Evolutionary conservation across 2,888 invertebrate genomes (phyloP).

Genomic region (Tinea semifulvella): DNA sequence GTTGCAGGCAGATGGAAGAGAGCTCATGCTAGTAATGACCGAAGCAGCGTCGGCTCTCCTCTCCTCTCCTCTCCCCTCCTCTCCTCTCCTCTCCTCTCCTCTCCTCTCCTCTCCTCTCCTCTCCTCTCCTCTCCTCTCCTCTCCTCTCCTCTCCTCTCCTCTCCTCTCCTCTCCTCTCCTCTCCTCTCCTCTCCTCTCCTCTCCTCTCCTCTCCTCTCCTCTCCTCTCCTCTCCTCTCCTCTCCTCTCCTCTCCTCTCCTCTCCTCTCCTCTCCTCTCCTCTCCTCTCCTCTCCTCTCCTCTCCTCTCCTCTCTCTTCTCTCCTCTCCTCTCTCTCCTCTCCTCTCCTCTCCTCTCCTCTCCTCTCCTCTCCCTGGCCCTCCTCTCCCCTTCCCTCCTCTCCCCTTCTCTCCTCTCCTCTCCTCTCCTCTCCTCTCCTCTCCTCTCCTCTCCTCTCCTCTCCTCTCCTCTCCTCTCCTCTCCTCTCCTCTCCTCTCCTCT

Average conservation of each 20-base stretch:
- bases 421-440: background rate
- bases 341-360: background rate
- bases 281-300: background rate
- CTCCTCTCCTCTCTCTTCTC: constrained; percentile 5
- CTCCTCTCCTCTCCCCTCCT: too few species aligned
- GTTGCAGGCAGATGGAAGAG: too few species aligned
- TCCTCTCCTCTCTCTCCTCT: background rate
- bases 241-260: constrained; percentile 19
- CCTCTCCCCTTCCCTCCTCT: constrained; percentile 10
- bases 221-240: constrained; percentile 7
- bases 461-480: background rate
- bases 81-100: too few species aligned
- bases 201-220: background rate
- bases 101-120: too few species aligned
- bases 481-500: background rate
- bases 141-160: too few species aligned
- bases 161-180: too few species aligned
- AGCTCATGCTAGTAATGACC: too few species aligned
- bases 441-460: background rate
- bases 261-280: constrained; percentile 17
- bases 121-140: too few species aligned
- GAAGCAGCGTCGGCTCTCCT: too few species aligned
- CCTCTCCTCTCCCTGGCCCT: constrained; percentile 7
- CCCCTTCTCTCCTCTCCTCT: constrained; percentile 13
- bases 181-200: too few species aligned